phyloP scores from a whole-genome alignment of 1,140 invertebrate genomes.

The Drosophila parabipectinata region DNA sequence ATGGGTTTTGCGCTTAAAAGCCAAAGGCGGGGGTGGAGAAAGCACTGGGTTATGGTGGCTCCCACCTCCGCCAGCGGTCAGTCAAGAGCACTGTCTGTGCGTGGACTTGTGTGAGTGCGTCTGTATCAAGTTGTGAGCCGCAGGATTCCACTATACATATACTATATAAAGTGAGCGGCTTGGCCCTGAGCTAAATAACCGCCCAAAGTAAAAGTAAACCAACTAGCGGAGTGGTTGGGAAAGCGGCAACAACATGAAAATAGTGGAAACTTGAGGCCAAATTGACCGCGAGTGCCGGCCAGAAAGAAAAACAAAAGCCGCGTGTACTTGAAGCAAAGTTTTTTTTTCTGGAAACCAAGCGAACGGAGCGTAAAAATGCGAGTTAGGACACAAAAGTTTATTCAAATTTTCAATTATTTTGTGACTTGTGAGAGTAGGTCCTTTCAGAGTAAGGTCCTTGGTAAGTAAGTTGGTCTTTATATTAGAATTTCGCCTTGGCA shows the following conservation, averaged over 20 bases:
- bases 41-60: not conserved
- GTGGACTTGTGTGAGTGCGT: slow-evolving; percentile 16
- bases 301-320: slow-evolving; percentile 65
- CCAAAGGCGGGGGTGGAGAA: not conserved
- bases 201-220: slow-evolving; percentile 43
- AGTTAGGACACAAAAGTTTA: slow-evolving; percentile 24
- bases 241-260: slow-evolving; percentile 29
- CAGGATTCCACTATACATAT: not conserved
- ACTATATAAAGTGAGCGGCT: slow-evolving; percentile 9
- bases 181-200: slow-evolving; percentile 77
- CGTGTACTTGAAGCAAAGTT: slow-evolving; percentile 59
- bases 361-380: slow-evolving; percentile 17
- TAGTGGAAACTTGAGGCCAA: slow-evolving; percentile 67
- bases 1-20: slow-evolving; percentile 10
- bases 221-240: slow-evolving; percentile 11
- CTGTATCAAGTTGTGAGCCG: not conserved
- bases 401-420: slow-evolving; percentile 1
- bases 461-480: not conserved
- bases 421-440: not conserved
- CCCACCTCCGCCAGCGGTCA: slow-evolving; percentile 21
- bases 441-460: not conserved
- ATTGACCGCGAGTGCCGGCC: slow-evolving; percentile 63
- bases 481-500: not conserved
- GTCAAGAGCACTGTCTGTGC: slow-evolving; percentile 32
- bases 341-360: slow-evolving; percentile 18